Evolutionary conservation across 2,797 vertebrate species (phyloP), one percentile per base, ranked within the genome.

Genomic region (Alcedo quadribrachys): DNA sequence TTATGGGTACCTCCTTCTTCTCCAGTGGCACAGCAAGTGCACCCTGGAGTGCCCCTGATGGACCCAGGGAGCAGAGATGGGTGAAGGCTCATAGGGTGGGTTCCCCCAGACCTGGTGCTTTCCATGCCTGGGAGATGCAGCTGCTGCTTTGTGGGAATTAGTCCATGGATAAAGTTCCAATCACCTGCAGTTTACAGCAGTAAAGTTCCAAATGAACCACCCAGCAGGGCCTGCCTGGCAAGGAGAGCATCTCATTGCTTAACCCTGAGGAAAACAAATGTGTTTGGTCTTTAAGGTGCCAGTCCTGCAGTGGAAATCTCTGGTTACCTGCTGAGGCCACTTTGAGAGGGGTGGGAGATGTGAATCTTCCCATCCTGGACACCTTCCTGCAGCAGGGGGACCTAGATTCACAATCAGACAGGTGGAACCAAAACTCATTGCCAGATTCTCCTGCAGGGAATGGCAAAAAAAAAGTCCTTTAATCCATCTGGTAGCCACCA

Each of bases 41-140:
- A 50, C 51, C 33, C 51, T 19, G 12, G 25, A 76, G 45, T 32
- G 32, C 11, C 30, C 27, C 16, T 46, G 40, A 30, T 28, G 62
- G 71, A 75, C 60, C 1, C 4, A 35, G 48, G 35, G 70, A 53
- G 53, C 21, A 78, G 57, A 54, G 22, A 5, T 6, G 61, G 58
- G 57, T 32, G 74, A 16, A 19, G 12, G 51, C 27, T 78, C 60
- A 11, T 78, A 5, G 45, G 46, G 6, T 76, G 58, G 22, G 75
- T 62, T 81, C 61, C 65, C 51, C 24, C 37, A 58, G 80, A 20
- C 11, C 37, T 4, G 8, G 19, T 28, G 27, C 20, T 55, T 65
- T 61, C 8, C 0, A 2, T 9, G 4, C 33, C 33, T 4, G 2
- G 32, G 32, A 30, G 11, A 20, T n/a, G 11, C 68, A 35, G 8